phyloP scores from a whole-genome alignment of 2,113 vertebrate genomes.

The Macquaria australasica region DNA sequence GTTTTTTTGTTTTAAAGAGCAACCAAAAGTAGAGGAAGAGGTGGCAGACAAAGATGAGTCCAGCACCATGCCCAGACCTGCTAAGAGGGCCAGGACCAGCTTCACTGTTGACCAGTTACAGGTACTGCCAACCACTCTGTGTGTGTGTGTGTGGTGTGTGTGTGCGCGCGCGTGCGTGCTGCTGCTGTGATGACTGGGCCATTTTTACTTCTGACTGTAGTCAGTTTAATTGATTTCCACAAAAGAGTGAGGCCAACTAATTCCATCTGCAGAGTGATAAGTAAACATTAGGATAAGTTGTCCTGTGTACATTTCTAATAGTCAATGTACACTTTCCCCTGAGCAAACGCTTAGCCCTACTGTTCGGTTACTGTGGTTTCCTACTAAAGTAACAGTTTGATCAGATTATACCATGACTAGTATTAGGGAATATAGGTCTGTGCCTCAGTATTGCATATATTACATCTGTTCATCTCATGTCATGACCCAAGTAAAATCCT shows the following conservation, averaged over 20 bases:
- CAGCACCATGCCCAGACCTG: slow-evolving; percentile 88
- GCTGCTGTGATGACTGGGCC: not conserved
- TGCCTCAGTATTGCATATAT: not conserved
- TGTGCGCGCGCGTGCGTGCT: not conserved
- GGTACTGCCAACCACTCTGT: slow-evolving; percentile 82
- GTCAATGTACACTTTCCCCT: not conserved
- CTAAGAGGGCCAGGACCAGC: slow-evolving; percentile 97
- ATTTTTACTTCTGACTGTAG: not conserved
- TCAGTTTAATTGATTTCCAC: not conserved
- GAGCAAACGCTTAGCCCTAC: not conserved
- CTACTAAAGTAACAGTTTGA: not conserved
- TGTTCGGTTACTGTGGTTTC: not conserved
- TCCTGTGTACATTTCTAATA: not conserved
- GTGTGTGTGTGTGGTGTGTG: not conserved
- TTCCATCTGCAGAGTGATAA: not conserved
- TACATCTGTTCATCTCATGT: not conserved
- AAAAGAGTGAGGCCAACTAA: not conserved
- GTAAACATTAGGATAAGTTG: not conserved
- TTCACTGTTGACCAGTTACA: slow-evolving; percentile 98
- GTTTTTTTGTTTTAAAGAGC: slow-evolving; percentile 81
- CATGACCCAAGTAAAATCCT: not conserved
- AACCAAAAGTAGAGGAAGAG: slow-evolving; percentile 89
- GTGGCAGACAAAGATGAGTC: slow-evolving; percentile 89
- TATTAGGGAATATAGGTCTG: not conserved
- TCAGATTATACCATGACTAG: not conserved